Evolutionary conservation across 2,113 vertebrate species (phyloP).

Genomic region (Pleuronectes platessa): DNA sequence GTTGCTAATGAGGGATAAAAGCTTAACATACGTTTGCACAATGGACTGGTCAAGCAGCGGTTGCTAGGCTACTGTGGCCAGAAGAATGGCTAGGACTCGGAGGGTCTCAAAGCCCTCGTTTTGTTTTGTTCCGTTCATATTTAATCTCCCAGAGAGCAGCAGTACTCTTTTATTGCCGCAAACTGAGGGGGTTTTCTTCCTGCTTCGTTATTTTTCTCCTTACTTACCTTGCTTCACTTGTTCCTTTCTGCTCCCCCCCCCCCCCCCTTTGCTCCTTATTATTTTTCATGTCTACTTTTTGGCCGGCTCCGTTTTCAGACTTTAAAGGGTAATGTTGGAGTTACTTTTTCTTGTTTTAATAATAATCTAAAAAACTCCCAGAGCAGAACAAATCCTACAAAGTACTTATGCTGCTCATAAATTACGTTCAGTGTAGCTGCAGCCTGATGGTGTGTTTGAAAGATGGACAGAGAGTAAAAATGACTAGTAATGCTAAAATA

Average conservation of each 20-base stretch:
- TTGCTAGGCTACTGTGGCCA: constrained; percentile 85
- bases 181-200: constrained; percentile 74
- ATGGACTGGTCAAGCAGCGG: constrained; percentile 83
- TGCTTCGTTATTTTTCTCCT: constrained; percentile 68
- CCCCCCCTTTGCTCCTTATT: constrained; percentile 21
- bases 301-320: not conserved
- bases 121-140: constrained; percentile 86
- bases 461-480: not conserved
- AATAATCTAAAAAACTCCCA: not conserved
- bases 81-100: constrained; percentile 81
- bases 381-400: not conserved
- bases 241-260: constrained; percentile 15
- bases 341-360: not conserved
- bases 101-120: constrained; percentile 80
- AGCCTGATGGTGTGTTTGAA: not conserved
- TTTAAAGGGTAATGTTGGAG: constrained; percentile 1
- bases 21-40: constrained; percentile 84
- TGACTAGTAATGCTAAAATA: not conserved
- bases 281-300: constrained; percentile 37
- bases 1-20: constrained; percentile 81
- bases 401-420: not conserved
- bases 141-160: constrained; percentile 82
- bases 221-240: constrained; percentile 49
- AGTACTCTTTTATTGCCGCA: constrained; percentile 77
- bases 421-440: not conserved